A percentile compares a stretch with the other conserved stretches of the same genome.
phyloP scores from a whole-genome alignment of 2,888 invertebrate species.

The Globia sparganii region DNA sequence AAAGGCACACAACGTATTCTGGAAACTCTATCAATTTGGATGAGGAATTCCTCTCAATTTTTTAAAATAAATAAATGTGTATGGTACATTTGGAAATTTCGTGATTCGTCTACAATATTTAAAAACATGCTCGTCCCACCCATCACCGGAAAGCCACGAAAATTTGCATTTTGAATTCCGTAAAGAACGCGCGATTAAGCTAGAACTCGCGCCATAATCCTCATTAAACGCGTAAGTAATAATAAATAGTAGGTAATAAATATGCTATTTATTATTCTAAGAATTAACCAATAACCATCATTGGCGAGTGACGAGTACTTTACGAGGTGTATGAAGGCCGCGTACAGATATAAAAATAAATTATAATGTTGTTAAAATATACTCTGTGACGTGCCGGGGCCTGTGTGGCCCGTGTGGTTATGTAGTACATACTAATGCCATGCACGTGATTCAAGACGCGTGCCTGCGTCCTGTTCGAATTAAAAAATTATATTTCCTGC shows the following conservation, averaged over 20 bases:
- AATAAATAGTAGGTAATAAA: constrained; percentile 57
- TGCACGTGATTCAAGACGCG: constrained; percentile 22
- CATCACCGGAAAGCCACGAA: constrained; percentile 18
- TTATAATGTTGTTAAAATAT: constrained; percentile 59
- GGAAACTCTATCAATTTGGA: neutral
- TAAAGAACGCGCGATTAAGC: constrained; percentile 48
- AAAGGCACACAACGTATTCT: too few relatives aligned
- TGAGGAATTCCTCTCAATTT: too few relatives aligned
- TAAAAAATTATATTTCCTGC: constrained; percentile 45
- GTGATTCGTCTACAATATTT: neutral
- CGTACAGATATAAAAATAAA: constrained; percentile 65
- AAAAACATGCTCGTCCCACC: neutral
- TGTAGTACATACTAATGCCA: constrained; percentile 6
- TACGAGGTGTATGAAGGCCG: constrained; percentile 63
- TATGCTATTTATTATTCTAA: constrained; percentile 64
- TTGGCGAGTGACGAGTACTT: constrained; percentile 61
- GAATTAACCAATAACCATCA: constrained; percentile 60
- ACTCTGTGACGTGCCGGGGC: constrained; percentile 40
- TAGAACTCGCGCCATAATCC: constrained; percentile 40
- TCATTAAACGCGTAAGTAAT: constrained; percentile 50
- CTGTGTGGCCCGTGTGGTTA: constrained; percentile 1
- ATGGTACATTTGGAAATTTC: neutral
- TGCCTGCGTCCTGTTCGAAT: constrained; percentile 45
- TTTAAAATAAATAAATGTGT: neutral
- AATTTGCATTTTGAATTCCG: constrained; percentile 39